Percentiles rank a stretch among this genome's conserved stretches.
These are phyloP conservation scores for Acyrthosiphon pisum DNA, from an alignment of 1,140 invertebrate genomes.

Conservation along the genomic window DNA sequence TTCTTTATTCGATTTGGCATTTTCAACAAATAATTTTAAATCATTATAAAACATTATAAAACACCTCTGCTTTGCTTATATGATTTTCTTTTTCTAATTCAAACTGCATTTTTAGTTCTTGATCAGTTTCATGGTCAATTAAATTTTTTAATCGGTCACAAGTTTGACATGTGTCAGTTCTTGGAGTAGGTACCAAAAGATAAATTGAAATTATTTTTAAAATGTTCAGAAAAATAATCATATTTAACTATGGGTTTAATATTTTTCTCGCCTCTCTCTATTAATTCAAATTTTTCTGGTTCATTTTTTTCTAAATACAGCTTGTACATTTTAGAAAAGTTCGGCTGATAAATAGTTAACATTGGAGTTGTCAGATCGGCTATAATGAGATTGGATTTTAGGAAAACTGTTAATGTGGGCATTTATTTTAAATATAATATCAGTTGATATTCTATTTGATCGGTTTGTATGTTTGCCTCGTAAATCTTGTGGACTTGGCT, in stretches of 20 bases:
- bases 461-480: not conserved
- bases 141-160: conserved; percentile 19
- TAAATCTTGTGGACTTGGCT: not conserved
- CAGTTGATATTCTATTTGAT: not conserved
- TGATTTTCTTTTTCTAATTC: not conserved
- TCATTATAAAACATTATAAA: conserved; percentile 6
- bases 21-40: not conserved
- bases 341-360: too few relatives aligned
- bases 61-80: conserved; percentile 9
- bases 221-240: not conserved
- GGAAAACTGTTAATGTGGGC: not conserved
- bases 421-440: not conserved
- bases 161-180: conserved; percentile 19
- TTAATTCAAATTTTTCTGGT: not conserved
- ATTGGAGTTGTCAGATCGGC: not conserved
- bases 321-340: too few relatives aligned
- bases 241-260: conserved; percentile 24
- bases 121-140: conserved; percentile 13
- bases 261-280: not conserved
- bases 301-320: too few relatives aligned
- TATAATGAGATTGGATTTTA: conserved; percentile 13
- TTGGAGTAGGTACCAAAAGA: conserved; percentile 26
- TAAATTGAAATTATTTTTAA: conserved; percentile 14
- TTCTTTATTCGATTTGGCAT: too few relatives aligned
- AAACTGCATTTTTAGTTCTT: not conserved